Conservation (phyloP, 2,888 invertebrate species). For the Lepidocyrtinus sp. region DNA sequence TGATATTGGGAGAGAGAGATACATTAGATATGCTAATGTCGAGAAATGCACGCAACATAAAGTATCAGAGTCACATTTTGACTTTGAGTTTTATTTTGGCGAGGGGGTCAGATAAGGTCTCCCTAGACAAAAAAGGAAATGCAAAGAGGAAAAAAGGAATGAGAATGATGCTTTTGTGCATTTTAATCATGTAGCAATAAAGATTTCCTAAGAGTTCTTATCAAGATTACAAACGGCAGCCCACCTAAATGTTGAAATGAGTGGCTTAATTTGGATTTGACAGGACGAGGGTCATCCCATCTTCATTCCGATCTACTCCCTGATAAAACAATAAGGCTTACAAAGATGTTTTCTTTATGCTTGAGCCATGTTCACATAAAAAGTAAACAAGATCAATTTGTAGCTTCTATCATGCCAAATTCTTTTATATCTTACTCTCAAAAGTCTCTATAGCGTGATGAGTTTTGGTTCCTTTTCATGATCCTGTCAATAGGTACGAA, state of each 20-base stretch:
- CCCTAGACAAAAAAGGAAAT: conserved; percentile 28
- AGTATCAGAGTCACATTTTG: background rate
- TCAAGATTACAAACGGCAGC: conserved; percentile 23
- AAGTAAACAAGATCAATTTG: conserved; percentile 11
- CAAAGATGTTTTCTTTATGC: background rate
- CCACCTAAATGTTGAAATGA: conserved; percentile 47
- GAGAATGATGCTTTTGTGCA: conserved; percentile 19
- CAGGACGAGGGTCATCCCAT: conserved; percentile 48
- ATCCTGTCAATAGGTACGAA: conserved; percentile 7
- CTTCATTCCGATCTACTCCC: conserved; percentile 20
- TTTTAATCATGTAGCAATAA: conserved; percentile 20
- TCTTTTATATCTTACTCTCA: background rate
- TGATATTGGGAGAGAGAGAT: background rate
- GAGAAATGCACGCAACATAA: conserved; percentile 1
- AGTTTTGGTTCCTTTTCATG: no score
- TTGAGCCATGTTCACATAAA: background rate
- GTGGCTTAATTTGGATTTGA: conserved; percentile 59
- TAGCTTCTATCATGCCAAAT: conserved; percentile 8
- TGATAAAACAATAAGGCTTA: background rate
- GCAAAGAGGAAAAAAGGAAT: conserved; percentile 17
- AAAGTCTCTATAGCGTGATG: background rate
- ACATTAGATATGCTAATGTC: background rate
- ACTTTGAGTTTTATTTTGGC: background rate
- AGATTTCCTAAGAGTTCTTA: conserved; percentile 13
- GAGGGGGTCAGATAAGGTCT: conserved; percentile 50